These are phyloP conservation scores for Burhinus oedicnemus DNA, from an alignment of 2,113 vertebrate species.

Conservation along the genomic window DNA sequence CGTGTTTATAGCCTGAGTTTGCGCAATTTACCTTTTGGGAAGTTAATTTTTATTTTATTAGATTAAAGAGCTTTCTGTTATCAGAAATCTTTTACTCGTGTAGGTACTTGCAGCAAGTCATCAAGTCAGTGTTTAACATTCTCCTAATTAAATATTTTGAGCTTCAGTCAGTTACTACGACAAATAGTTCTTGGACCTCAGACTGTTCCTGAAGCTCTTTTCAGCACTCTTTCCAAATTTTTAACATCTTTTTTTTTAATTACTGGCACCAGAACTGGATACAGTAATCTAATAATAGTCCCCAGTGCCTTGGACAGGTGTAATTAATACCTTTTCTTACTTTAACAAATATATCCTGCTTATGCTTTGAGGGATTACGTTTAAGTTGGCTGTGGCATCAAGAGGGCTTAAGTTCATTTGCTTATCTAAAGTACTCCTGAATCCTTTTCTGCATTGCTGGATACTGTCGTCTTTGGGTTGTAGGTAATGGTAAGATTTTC, in stretches of 20 bases:
- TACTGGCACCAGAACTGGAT: neutral
- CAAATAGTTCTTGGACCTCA: neutral
- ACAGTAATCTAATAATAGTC: slow-evolving; percentile 6
- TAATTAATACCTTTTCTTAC: slow-evolving; percentile 28
- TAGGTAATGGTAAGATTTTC: neutral
- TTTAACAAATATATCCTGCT: slow-evolving; percentile 16
- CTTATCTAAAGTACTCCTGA: slow-evolving; percentile 28
- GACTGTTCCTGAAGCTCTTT: neutral
- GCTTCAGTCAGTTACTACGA: neutral
- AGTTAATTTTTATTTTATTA: neutral
- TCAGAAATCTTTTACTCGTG: neutral
- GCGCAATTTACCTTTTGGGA: neutral
- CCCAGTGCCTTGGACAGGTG: slow-evolving; percentile 40
- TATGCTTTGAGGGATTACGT: slow-evolving; percentile 30
- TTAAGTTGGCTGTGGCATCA: slow-evolving; percentile 25
- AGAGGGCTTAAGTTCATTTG: neutral
- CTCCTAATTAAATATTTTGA: neutral
- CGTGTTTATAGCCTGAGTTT: neutral
- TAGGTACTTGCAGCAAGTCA: slow-evolving; percentile 8
- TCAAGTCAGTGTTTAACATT: neutral
- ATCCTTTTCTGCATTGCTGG: neutral
- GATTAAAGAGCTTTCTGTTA: neutral
- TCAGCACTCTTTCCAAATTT: neutral
- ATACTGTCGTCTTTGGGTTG: neutral
- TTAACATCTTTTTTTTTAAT: neutral